These are phyloP conservation scores for Unio pictorum DNA, from an alignment of 2,888 invertebrate genomes.

Conservation along the genomic window DNA sequence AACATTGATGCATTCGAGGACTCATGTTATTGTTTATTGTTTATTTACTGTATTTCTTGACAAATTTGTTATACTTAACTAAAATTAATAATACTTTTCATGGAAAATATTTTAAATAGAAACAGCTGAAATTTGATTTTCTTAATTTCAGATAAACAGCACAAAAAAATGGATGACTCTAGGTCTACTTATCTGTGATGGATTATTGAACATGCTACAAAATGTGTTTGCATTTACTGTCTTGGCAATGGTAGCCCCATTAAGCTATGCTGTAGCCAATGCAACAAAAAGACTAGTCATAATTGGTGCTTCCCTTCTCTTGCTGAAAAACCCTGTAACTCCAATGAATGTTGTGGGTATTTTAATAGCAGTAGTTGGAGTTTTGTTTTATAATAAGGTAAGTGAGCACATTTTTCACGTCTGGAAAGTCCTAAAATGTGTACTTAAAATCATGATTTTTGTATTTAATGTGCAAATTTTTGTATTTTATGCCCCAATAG, in stretches of 20 bases:
- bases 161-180: slow-evolving; percentile 50
- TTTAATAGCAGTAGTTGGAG: slow-evolving; percentile 90
- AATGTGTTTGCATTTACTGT: slow-evolving; percentile 96
- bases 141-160: slow-evolving; percentile 55
- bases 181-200: slow-evolving; percentile 82
- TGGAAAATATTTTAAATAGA: not conserved
- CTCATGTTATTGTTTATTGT: not conserved
- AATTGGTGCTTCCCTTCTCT: slow-evolving; percentile 88
- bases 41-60: not conserved
- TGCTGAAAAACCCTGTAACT: slow-evolving; percentile 93
- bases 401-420: not conserved
- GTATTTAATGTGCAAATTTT: not conserved
- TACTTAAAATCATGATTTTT: not conserved
- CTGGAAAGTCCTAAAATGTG: not conserved
- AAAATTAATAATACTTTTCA: too few species aligned
- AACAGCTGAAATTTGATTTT: not conserved
- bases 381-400: slow-evolving; percentile 91
- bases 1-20: too few species aligned
- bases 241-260: slow-evolving; percentile 88
- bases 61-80: too few species aligned
- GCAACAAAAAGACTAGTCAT: slow-evolving; percentile 92
- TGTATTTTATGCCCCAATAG: not conserved
- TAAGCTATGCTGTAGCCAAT: slow-evolving; percentile 96
- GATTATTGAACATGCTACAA: slow-evolving; percentile 92
- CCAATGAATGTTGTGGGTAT: slow-evolving; percentile 89